These are phyloP conservation scores for Diachasma alloeum DNA, from an alignment of 1,140 invertebrate species.

Conservation along the genomic window DNA sequence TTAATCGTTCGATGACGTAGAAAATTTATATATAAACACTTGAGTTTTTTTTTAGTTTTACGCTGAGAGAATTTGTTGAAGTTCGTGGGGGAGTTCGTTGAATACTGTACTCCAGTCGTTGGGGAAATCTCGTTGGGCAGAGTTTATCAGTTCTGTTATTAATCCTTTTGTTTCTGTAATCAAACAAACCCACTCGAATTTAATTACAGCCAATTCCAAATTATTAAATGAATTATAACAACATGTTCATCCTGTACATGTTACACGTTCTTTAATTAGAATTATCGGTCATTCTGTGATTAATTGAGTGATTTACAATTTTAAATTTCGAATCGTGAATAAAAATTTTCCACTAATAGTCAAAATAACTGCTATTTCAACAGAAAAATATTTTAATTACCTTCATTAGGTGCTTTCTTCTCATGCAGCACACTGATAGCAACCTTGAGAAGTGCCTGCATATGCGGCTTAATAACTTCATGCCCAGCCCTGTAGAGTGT, in stretches of 20 bases:
- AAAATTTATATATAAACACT: background rate
- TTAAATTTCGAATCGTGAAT: too few relatives aligned
- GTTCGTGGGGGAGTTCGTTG: conserved; percentile 55
- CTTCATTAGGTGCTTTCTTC: conserved; percentile 60
- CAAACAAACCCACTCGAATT: conserved; percentile 35
- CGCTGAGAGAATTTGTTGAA: conserved; percentile 51
- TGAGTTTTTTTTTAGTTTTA: conserved; percentile 32
- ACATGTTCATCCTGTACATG: too few relatives aligned
- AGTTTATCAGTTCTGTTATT: conserved; percentile 65
- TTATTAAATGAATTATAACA: too few relatives aligned
- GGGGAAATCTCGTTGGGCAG: conserved; percentile 67
- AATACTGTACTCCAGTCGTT: conserved; percentile 64
- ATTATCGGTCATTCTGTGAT: too few relatives aligned
- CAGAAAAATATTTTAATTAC: conserved; percentile 41
- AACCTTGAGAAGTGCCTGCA: conserved; percentile 67
- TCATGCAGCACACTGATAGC: conserved; percentile 66
- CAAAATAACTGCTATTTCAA: too few relatives aligned
- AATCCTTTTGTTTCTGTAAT: conserved; percentile 63
- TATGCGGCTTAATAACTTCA: conserved; percentile 62
- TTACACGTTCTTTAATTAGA: too few relatives aligned
- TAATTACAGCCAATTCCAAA: conserved; percentile 13
- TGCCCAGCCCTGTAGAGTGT: conserved; percentile 70
- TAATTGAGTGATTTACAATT: too few relatives aligned
- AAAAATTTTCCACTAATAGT: too few relatives aligned
- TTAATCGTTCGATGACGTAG: background rate